Conservation (phyloP, 2,797 vertebrate species). For the Pteronotus mesoamericanus region DNA sequence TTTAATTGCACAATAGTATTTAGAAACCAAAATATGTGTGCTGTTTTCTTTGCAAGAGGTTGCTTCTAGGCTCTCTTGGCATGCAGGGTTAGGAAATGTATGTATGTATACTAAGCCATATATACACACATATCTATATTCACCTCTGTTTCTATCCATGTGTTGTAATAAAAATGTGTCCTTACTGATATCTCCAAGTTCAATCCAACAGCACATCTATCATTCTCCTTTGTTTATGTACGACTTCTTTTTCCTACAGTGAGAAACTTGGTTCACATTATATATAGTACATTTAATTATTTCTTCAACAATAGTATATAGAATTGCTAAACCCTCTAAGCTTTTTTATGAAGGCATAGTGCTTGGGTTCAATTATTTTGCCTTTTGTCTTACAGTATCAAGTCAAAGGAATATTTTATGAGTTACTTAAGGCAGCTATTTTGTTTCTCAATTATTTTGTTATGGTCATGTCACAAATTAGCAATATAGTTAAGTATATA, state of each 20-base stretch:
- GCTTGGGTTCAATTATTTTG: background rate
- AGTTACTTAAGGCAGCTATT: background rate
- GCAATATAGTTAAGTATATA: background rate
- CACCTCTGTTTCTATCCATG: background rate
- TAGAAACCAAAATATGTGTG: background rate
- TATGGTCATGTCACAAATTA: background rate
- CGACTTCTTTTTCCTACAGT: background rate
- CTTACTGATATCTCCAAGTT: background rate
- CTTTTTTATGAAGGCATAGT: background rate
- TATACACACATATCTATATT: background rate
- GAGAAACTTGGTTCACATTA: background rate
- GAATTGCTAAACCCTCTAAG: background rate
- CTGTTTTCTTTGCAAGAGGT: background rate
- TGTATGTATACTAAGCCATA: background rate
- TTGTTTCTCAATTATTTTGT: background rate
- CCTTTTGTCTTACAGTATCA: background rate
- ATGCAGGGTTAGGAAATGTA: background rate
- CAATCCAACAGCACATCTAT: background rate
- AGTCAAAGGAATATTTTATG: background rate
- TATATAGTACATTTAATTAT: background rate
- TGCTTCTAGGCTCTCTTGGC: background rate
- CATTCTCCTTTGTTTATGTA: background rate
- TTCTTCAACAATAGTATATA: background rate
- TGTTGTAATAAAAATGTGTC: background rate
- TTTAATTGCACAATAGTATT: background rate